Conservation (phyloP, 2,113 vertebrate species). For the Ctenodactylus gundi region DNA sequence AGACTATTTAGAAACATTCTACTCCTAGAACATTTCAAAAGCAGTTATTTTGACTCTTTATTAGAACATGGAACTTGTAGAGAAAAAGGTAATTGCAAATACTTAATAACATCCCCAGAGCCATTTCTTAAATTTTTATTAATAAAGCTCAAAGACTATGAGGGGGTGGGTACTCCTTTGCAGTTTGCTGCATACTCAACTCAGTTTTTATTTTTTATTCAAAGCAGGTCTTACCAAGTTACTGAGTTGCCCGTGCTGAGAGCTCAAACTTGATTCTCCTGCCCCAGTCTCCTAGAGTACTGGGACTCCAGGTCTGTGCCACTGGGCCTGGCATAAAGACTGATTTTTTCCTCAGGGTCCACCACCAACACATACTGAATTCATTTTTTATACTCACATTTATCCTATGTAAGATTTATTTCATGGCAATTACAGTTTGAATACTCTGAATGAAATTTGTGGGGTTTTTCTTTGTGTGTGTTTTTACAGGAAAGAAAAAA, state of each 20-base stretch:
- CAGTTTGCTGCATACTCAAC: too few relatives aligned
- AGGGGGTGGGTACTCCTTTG: too few relatives aligned
- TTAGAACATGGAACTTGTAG: not conserved
- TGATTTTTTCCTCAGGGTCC: not conserved
- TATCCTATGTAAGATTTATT: not conserved
- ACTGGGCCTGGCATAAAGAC: not conserved
- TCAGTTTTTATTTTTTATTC: too few relatives aligned
- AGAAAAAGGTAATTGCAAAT: not conserved
- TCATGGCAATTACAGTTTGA: not conserved
- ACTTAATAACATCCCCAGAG: not conserved
- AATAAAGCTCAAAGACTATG: not conserved
- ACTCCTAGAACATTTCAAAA: not conserved
- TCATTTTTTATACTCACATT: not conserved
- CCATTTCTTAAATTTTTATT: not conserved
- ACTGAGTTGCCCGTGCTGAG: too few relatives aligned
- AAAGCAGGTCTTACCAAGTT: too few relatives aligned
- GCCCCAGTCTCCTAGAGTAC: too few relatives aligned
- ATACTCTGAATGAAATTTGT: not conserved
- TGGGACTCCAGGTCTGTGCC: too few relatives aligned
- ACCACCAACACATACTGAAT: not conserved
- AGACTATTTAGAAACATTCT: not conserved
- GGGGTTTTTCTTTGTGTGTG: not conserved
- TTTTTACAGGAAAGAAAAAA: constrained; percentile 92
- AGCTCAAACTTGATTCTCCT: too few relatives aligned
- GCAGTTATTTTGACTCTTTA: not conserved